These are phyloP conservation scores for Zapus hudsonius DNA, from an alignment of 2,113 vertebrate species.

Conservation along the genomic window DNA sequence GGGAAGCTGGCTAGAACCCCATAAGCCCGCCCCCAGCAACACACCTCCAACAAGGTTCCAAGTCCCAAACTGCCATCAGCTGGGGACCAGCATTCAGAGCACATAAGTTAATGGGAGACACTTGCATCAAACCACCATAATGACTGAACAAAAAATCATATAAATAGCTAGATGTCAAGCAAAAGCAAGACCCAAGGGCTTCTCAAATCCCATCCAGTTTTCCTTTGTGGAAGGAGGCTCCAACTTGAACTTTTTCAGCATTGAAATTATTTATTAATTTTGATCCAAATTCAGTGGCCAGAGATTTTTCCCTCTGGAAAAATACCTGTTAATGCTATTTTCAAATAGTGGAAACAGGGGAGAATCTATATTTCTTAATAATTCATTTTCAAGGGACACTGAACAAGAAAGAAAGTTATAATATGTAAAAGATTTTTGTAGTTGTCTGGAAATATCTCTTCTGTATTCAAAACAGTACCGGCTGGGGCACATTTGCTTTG, in stretches of 20 bases:
- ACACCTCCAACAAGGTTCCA: too few species aligned
- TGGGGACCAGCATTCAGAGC: too few species aligned
- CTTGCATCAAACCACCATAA: too few species aligned
- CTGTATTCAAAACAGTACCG: neutral
- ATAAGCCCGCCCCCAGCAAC: too few species aligned
- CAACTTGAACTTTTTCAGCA: neutral
- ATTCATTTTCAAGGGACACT: neutral
- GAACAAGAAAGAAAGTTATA: neutral
- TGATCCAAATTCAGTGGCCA: neutral
- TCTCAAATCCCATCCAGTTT: neutral
- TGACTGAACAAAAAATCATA: neutral
- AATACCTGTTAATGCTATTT: neutral
- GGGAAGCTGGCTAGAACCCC: too few species aligned
- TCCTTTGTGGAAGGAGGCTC: neutral
- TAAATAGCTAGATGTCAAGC: neutral
- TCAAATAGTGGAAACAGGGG: neutral
- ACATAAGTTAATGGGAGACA: too few species aligned
- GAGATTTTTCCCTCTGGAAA: slow-evolving; percentile 33
- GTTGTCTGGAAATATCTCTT: neutral
- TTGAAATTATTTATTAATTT: neutral
- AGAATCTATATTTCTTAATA: slow-evolving; percentile 48
- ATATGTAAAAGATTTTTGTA: neutral
- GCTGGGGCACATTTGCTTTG: neutral
- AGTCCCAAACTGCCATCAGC: too few species aligned
- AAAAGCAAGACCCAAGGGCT: neutral